Base-by-base conservation (phyloP, 2,888 invertebrate genomes). In the Blastobasis lacticolella region DNA sequence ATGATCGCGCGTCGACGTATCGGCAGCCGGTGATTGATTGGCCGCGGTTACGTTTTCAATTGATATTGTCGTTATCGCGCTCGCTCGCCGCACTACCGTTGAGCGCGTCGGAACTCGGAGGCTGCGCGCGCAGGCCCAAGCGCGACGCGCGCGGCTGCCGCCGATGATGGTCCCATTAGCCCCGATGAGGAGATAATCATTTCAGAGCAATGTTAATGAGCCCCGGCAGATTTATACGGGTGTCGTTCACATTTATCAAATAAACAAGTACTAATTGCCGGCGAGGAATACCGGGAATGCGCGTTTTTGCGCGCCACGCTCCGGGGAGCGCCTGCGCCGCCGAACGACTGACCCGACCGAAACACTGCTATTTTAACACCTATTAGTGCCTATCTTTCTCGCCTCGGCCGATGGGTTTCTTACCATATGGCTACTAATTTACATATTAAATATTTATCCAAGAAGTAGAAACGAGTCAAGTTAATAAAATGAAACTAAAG, bases 131-230 rank as follows among this genome's bases (percentile, higher is more conserved):
- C 23, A 9, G 43, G 46, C 38, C 45, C 45, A 50, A 40, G 38
- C 6, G 10, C 10, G 40, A 9, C n/a, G 44, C 37, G 40, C 45
- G 44, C 36, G 41, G 51, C 6, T 42, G 44, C 51, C 48, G 6
- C 5, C 44, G 48, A 43, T 48, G 52, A 49, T 37, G 49, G 42
- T 37, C 41, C 48, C 45, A 52, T 49, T 46, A 49, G 37, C 52
- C 10, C 8, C 37, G 48, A 51, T 23, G 54, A 49, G 23, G 50
- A 49, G 47, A 40, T 53, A 53, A 49, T 60, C 36, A 47, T 46
- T 45, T 53, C 51, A 54, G 42, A 61, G 57, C 54, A 10, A 58
- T 58, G 58, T 58, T 60, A 57, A 64, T 57, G 58, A 63, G 53
- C 48, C 45, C 49, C 46, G 52, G 41, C 45, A 36, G 51, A 51